These are phyloP conservation scores for Drosophila phalerata DNA, from an alignment of 2,888 invertebrate species.

Conservation along the genomic window DNA sequence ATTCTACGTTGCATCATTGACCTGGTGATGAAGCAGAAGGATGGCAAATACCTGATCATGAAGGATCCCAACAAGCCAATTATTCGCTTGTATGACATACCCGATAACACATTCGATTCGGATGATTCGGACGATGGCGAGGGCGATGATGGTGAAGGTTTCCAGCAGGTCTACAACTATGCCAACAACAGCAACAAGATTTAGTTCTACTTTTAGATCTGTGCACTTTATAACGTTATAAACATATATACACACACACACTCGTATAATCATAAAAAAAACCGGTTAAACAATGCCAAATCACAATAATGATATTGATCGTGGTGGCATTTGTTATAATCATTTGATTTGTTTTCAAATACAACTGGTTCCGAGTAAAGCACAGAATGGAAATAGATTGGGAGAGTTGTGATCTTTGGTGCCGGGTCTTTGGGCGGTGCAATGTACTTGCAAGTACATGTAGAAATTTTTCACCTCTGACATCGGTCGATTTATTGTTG, in stretches of 20 bases:
- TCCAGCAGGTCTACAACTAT: constrained; percentile 84
- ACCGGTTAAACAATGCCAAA: constrained; percentile 61
- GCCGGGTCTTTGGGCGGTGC: background rate
- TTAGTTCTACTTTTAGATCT: constrained; percentile 50
- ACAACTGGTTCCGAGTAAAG: constrained; percentile 62
- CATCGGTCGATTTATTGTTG: constrained; percentile 24
- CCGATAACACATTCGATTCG: constrained; percentile 99
- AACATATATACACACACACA: constrained; percentile 24
- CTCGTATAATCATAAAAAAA: constrained; percentile 44
- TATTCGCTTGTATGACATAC: constrained; percentile 98
- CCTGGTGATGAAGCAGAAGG: constrained; percentile 98
- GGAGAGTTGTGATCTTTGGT: constrained; percentile 12
- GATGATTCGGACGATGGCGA: constrained; percentile 87
- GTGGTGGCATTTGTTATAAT: constrained; percentile 45
- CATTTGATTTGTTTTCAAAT: constrained; percentile 51
- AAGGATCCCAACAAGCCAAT: constrained; percentile 99
- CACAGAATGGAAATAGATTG: constrained; percentile 44
- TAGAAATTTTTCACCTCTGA: constrained; percentile 43
- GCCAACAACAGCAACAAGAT: constrained; percentile 73
- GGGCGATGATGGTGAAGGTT: constrained; percentile 82
- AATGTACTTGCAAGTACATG: constrained; percentile 1
- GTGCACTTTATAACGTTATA: constrained; percentile 37
- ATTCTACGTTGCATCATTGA: constrained; percentile 98
- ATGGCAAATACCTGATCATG: constrained; percentile 98
- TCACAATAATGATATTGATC: constrained; percentile 24